These are phyloP conservation scores for Zosterops pallidus DNA, from an alignment of 2,113 vertebrate species.

Conservation along the genomic window DNA sequence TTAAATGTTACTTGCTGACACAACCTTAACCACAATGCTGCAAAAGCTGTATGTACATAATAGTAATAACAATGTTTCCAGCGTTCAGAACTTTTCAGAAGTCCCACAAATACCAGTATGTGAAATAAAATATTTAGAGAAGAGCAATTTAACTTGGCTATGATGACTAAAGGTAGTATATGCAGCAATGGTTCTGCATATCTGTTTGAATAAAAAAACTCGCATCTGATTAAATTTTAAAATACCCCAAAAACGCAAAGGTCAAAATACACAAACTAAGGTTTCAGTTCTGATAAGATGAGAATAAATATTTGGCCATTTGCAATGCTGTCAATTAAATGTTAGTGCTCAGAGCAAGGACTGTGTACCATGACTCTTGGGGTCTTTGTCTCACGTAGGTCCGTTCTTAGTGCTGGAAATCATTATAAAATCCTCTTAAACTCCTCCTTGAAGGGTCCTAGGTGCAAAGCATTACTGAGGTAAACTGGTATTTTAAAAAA, in stretches of 20 bases:
- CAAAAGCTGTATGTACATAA: not conserved
- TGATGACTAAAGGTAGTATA: not conserved
- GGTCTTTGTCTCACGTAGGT: not conserved
- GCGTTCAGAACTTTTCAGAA: not conserved
- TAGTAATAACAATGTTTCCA: not conserved
- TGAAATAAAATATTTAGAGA: not conserved
- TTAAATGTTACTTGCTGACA: constrained; percentile 44
- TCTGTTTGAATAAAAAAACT: not conserved
- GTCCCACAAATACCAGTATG: not conserved
- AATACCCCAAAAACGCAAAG: not conserved
- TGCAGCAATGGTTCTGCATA: not conserved
- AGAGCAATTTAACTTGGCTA: not conserved
- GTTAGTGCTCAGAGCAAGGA: not conserved
- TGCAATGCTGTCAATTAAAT: not conserved
- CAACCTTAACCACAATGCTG: constrained; percentile 20
- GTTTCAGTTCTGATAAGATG: not conserved
- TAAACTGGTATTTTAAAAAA: not conserved
- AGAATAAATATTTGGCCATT: not conserved
- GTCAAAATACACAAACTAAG: not conserved
- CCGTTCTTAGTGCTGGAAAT: not conserved
- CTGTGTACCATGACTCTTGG: rapidly evolving
- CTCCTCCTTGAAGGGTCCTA: not conserved
- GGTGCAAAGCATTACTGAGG: not conserved
- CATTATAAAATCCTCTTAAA: not conserved
- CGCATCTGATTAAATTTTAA: not conserved